Evolutionary conservation across 2,113 vertebrate species (phyloP).

Genomic region (Scortum barcoo): DNA sequence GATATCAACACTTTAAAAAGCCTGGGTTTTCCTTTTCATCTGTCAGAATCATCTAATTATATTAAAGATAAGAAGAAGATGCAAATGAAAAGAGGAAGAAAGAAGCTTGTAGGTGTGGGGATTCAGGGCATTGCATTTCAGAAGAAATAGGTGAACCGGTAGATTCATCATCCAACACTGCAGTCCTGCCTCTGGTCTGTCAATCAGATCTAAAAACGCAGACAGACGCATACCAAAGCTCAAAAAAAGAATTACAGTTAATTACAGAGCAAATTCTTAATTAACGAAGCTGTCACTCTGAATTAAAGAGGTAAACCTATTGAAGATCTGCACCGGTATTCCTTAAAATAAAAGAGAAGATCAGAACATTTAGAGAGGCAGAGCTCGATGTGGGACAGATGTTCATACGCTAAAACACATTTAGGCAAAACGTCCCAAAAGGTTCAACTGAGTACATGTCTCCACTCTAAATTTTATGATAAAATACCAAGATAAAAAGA

Average conservation of each 20-base stretch:
- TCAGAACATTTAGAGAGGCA: not conserved
- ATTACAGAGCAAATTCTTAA: constrained; percentile 21
- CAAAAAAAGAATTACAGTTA: constrained; percentile 5
- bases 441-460: not conserved
- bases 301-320: not conserved
- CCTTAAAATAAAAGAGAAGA: not conserved
- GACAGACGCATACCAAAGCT: not conserved
- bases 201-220: constrained; percentile 2
- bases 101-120: not conserved
- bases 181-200: not conserved
- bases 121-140: no score
- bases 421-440: not conserved
- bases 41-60: not conserved
- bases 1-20: constrained; percentile 19
- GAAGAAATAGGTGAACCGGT: not conserved
- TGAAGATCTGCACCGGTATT: not conserved
- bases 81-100: not conserved
- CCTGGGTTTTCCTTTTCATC: constrained; percentile 2
- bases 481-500: not conserved
- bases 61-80: constrained; percentile 7
- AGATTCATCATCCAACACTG: not conserved
- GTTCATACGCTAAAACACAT: not conserved
- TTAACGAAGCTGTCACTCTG: constrained; percentile 7
- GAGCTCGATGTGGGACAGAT: not conserved
- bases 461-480: not conserved